Evolutionary conservation across 1,140 invertebrate genomes (phyloP).

Genomic region (Drosophila bifasciata): DNA sequence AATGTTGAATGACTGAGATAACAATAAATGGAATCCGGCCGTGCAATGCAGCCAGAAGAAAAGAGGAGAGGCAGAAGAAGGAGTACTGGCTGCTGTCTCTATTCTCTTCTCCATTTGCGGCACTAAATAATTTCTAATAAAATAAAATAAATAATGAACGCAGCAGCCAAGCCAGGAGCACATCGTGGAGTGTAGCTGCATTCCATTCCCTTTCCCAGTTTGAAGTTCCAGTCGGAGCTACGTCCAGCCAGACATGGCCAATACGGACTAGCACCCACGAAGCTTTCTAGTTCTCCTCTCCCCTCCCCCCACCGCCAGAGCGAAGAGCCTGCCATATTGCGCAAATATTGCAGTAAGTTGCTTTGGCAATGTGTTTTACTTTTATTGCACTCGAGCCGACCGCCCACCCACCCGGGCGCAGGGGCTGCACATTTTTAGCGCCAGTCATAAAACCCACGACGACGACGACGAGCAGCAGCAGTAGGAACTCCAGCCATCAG

Average conservation of each 20-base stretch:
- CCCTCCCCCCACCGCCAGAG: background rate
- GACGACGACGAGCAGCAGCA: constrained; percentile 71
- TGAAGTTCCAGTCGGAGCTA: background rate
- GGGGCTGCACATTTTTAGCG: constrained; percentile 79
- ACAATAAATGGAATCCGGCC: constrained; percentile 76
- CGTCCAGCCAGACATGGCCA: constrained; percentile 30
- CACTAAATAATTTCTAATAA: constrained; percentile 83
- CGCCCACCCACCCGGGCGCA: too few relatives aligned
- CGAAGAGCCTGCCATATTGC: constrained; percentile 63
- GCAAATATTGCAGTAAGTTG: constrained; percentile 80
- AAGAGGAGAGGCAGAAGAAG: too few relatives aligned
- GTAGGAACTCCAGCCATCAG: constrained; percentile 10
- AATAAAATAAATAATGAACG: constrained; percentile 83
- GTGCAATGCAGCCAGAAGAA: constrained; percentile 39
- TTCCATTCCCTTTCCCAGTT: background rate
- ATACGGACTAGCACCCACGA: constrained; percentile 43
- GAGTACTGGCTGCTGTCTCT: background rate
- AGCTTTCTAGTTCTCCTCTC: background rate
- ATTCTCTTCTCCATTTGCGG: constrained; percentile 27
- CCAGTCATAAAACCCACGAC: constrained; percentile 76
- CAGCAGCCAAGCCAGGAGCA: constrained; percentile 32
- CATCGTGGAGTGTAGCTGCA: too few relatives aligned
- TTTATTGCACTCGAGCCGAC: constrained; percentile 78
- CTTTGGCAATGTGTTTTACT: constrained; percentile 82
- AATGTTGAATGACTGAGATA: constrained; percentile 76